Conservation (phyloP, 2,113 vertebrate genomes). For the Vidua chalybeata region DNA sequence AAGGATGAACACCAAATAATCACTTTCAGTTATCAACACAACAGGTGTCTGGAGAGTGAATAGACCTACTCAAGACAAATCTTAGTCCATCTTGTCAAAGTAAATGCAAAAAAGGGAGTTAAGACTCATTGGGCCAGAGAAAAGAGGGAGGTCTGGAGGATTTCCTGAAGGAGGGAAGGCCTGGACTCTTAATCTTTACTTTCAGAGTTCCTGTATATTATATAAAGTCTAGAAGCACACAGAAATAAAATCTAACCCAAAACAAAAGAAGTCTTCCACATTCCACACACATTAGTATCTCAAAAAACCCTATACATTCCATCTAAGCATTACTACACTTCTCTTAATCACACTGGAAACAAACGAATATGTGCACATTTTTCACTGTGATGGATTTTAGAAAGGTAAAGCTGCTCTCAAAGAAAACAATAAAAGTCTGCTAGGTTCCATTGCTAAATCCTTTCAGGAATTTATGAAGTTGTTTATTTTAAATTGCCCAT, state of each 20-base stretch:
- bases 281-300: neutral
- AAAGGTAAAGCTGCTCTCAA: slow-evolving; percentile 18
- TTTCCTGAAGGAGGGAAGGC: neutral
- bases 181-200: neutral
- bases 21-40: neutral
- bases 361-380: fast-evolving
- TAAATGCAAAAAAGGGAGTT: neutral
- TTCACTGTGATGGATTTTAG: neutral
- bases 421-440: neutral
- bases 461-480: slow-evolving; percentile 17
- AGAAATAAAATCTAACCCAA: neutral
- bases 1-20: neutral
- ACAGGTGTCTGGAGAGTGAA: neutral
- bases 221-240: neutral
- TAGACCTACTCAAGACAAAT: neutral
- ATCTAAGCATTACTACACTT: neutral
- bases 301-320: neutral
- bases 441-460: neutral
- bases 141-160: neutral
- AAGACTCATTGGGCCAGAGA: neutral
- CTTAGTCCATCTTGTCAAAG: neutral
- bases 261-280: neutral
- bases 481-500: slow-evolving; percentile 1
- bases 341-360: neutral
- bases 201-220: neutral